A percentile compares a stretch with the other conserved stretches of the same genome.
These are phyloP conservation scores for Drosophila biarmipes DNA, from an alignment of 1,140 invertebrate genomes.

Conservation along the genomic window DNA sequence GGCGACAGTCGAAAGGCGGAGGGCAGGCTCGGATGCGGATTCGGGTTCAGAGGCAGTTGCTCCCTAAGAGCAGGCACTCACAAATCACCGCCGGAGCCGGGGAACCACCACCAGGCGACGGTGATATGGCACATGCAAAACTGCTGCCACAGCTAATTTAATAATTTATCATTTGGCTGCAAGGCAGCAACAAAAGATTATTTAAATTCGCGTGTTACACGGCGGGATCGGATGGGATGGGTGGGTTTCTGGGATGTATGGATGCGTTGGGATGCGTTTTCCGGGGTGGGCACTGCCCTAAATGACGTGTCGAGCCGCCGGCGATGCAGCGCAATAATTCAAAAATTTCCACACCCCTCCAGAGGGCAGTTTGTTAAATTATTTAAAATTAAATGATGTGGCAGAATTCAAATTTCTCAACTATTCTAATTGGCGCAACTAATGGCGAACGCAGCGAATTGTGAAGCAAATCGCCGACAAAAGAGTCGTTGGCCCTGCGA, in stretches of 20 bases:
- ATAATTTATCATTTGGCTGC: constrained; percentile 83
- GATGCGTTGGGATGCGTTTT: background rate
- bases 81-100: constrained; percentile 51
- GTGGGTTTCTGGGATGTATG: constrained; percentile 1
- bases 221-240: constrained; percentile 32
- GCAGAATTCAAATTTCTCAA: constrained; percentile 84
- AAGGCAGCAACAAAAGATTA: constrained; percentile 82
- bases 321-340: constrained; percentile 71
- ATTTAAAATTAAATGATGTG: constrained; percentile 84
- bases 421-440: constrained; percentile 76
- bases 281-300: constrained; percentile 26
- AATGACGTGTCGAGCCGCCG: constrained; percentile 57
- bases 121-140: constrained; percentile 68
- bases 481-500: background rate
- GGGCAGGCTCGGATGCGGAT: no score
- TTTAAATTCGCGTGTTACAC: constrained; percentile 76
- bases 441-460: constrained; percentile 73
- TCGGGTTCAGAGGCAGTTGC: background rate
- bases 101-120: constrained; percentile 27
- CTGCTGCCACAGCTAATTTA: constrained; percentile 81
- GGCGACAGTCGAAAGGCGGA: constrained; percentile 12
- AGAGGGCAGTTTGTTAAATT: constrained; percentile 47
- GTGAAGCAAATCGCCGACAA: constrained; percentile 58
- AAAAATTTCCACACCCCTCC: constrained; percentile 64
- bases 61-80: constrained; percentile 54